phyloP scores from a whole-genome alignment of 2,113 vertebrate species.

The Crotalus horridus region DNA sequence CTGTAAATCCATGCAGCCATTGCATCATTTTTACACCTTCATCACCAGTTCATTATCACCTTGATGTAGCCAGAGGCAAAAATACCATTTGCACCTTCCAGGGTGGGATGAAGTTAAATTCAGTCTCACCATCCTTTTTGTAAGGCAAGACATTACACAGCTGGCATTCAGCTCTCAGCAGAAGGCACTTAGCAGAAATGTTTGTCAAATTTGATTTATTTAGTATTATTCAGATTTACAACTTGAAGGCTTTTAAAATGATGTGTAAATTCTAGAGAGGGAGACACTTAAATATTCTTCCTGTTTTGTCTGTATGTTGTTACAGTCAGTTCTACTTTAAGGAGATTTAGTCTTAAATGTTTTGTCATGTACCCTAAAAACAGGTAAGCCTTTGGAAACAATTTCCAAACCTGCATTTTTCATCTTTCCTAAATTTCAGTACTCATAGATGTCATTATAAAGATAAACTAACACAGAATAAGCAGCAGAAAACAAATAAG shows the following conservation, averaged over 20 bases:
- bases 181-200: conserved; percentile 63
- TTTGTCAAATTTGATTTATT: conserved; percentile 64
- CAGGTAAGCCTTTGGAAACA: neutral
- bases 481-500: neutral
- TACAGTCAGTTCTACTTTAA: conserved; percentile 25
- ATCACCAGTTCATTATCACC: conserved; percentile 68
- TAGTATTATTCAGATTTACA: conserved; percentile 62
- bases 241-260: conserved; percentile 48
- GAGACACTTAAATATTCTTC: conserved; percentile 46
- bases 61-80: conserved; percentile 55
- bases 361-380: conserved; percentile 9
- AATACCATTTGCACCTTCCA: conserved; percentile 67
- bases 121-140: conserved; percentile 42
- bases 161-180: conserved; percentile 59
- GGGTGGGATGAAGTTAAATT: conserved; percentile 63
- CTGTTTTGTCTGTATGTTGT: conserved; percentile 36
- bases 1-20: conserved; percentile 42
- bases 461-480: neutral
- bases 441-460: conserved; percentile 17
- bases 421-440: conserved; percentile 15
- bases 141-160: conserved; percentile 58
- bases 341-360: conserved; percentile 15
- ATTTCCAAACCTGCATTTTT: conserved; percentile 2
- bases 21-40: conserved; percentile 44
- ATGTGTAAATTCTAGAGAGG: conserved; percentile 44